Percentiles rank a stretch among this genome's conserved stretches.
Evolutionary conservation across 23 tunicate genomes (phyloP).

Genomic region (Oikopleura dioica): DNA sequence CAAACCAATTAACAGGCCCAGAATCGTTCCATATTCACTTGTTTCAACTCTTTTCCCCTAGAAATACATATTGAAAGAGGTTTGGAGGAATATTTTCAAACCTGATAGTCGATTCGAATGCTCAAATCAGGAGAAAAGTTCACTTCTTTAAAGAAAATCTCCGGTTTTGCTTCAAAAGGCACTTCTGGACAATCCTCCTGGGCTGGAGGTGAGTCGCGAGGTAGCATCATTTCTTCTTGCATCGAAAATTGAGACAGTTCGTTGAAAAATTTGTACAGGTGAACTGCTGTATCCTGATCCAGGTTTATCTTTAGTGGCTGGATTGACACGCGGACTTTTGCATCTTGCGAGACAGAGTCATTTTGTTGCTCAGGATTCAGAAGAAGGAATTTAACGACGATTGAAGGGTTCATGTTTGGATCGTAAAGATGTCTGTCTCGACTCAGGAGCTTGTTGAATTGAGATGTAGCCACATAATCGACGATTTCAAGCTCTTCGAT

Average conservation of each 20-base stretch:
- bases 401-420: background rate
- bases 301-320: slow-evolving; percentile 57
- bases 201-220: background rate
- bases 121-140: slow-evolving; percentile 68
- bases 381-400: background rate
- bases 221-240: slow-evolving; percentile 8
- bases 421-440: slow-evolving; percentile 14
- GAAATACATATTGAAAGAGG: slow-evolving; percentile 31
- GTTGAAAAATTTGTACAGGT: slow-evolving; percentile 31
- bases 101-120: slow-evolving; percentile 58
- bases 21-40: slow-evolving; percentile 29
- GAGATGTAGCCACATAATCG: slow-evolving; percentile 51
- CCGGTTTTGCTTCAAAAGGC: background rate
- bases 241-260: background rate
- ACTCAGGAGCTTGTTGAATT: slow-evolving; percentile 73
- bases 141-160: slow-evolving; percentile 37
- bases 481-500: slow-evolving; percentile 39
- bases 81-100: slow-evolving; percentile 48
- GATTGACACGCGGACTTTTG: slow-evolving; percentile 30
- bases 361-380: background rate
- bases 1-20: slow-evolving; percentile 66
- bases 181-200: background rate
- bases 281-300: slow-evolving; percentile 55
- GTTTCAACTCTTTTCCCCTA: background rate
- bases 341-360: slow-evolving; percentile 20